Evolutionary conservation across 1,140 invertebrate species (phyloP), one percentile per base, ranked within the genome.

Genomic region (Mercenaria mercenaria): DNA sequence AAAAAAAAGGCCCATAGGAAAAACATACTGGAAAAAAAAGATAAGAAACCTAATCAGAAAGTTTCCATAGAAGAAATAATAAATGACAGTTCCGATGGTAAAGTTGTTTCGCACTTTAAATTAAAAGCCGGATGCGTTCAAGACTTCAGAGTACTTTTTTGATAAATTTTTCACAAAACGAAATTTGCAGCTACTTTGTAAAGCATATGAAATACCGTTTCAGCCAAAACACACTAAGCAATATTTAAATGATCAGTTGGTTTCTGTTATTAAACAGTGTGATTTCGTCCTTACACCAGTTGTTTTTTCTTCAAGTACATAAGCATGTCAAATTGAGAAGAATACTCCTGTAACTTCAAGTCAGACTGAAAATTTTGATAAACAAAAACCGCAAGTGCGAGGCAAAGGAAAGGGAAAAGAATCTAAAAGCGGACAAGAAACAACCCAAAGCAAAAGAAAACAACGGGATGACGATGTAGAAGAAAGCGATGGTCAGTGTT

Each of bases 21-120:
- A 72, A 72, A 72, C 8, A 18, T 72, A 11, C 4, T 72, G 67
- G 67, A 72, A 72, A 37, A n/a, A 18, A 72, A 72, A n/a, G 67
- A 72, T 47, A 34, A 29, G 4, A 18, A 72, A 34, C 4, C 67
- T 47, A 72, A 34, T 1, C 10, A 72, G 23, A 72, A 72, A 41
- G 4, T 26, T 2, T 72, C 37, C 13, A 29, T 72, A 2, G 32
- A 15, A 10, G 67, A 72, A 72, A 72, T 72, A 10, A 2, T 18
- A 6, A 20, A 11, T 18, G 67, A 72, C 29, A 72, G 29, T 20
- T 72, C 67, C 8, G 29, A 72, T 34, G 29, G 29, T 18, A 72
- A 72, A 29, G 32, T 72, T 6, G 67, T 41, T 34, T 29, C n/a
- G 29, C 67, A 72, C 29, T 34, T 72, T 18, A 34, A 41, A 18